These are phyloP conservation scores for Upupa epops DNA, from an alignment of 2,113 vertebrate species.

Conservation along the genomic window DNA sequence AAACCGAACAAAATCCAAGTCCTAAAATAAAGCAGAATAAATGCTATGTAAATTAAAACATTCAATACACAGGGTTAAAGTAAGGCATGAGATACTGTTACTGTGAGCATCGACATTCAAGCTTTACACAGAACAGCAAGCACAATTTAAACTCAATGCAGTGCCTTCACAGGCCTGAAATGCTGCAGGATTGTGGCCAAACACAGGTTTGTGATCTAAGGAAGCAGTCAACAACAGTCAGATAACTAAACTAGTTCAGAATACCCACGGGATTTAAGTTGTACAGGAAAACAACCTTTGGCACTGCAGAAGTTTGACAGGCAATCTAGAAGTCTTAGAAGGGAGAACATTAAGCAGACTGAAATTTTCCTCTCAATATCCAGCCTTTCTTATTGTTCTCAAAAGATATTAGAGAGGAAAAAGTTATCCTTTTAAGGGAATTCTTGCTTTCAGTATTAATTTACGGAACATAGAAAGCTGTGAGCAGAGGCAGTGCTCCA, in stretches of 20 bases:
- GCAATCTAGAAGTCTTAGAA: neutral
- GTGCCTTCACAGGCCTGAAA: neutral
- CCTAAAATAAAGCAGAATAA: constrained; percentile 78
- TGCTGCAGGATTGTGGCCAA: neutral
- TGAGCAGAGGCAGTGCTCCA: neutral
- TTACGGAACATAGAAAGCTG: neutral
- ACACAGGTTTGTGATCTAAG: neutral
- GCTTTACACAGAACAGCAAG: neutral
- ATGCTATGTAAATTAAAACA: neutral
- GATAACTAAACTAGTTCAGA: neutral
- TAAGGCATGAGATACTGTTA: neutral
- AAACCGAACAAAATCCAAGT: constrained; percentile 97
- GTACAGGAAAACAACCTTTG: neutral
- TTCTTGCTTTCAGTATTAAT: neutral
- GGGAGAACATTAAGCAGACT: neutral
- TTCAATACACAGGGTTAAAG: neutral
- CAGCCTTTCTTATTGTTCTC: neutral
- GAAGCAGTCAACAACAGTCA: neutral
- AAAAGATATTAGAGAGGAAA: neutral
- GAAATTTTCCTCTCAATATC: neutral
- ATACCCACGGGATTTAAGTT: neutral
- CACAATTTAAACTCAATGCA: neutral
- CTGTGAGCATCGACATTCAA: neutral
- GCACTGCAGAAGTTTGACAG: neutral
- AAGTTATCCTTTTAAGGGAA: neutral